Evolutionary conservation across 1,140 invertebrate species (phyloP).

Genomic region (Nephila pilipes): DNA sequence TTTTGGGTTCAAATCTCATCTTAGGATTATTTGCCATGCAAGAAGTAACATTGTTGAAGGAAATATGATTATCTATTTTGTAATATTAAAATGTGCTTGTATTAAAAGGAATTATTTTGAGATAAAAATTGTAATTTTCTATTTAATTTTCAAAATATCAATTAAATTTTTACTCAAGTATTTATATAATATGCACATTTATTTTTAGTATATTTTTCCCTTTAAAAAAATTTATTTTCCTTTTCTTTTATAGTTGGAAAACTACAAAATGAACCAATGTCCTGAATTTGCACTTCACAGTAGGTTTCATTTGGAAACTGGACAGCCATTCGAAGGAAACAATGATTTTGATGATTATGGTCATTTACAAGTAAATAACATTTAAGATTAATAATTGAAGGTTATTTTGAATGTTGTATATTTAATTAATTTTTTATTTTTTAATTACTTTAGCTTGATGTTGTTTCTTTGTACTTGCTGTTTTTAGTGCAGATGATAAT

Average conservation of each 20-base stretch:
- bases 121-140: too few species aligned
- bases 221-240: too few species aligned
- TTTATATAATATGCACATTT: too few species aligned
- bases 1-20: too few species aligned
- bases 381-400: not conserved
- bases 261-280: slow-evolving; percentile 96
- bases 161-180: too few species aligned
- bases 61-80: too few species aligned
- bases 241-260: slow-evolving; percentile 86
- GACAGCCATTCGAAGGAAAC: slow-evolving; percentile 85
- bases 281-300: slow-evolving; percentile 95
- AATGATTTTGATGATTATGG: slow-evolving; percentile 91
- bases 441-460: slow-evolving; percentile 90
- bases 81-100: too few species aligned
- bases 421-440: slow-evolving; percentile 76
- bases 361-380: slow-evolving; percentile 88
- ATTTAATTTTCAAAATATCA: too few species aligned
- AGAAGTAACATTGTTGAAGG: too few species aligned
- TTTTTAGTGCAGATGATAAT: slow-evolving; percentile 99
- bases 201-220: not conserved
- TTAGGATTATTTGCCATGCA: too few species aligned
- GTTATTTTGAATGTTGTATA: not conserved
- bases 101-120: too few species aligned
- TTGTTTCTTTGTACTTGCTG: slow-evolving; percentile 95
- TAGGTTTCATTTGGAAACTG: slow-evolving; percentile 96